phyloP scores from a whole-genome alignment of 2,113 vertebrate genomes.

The Thryonomys swinderianus region DNA sequence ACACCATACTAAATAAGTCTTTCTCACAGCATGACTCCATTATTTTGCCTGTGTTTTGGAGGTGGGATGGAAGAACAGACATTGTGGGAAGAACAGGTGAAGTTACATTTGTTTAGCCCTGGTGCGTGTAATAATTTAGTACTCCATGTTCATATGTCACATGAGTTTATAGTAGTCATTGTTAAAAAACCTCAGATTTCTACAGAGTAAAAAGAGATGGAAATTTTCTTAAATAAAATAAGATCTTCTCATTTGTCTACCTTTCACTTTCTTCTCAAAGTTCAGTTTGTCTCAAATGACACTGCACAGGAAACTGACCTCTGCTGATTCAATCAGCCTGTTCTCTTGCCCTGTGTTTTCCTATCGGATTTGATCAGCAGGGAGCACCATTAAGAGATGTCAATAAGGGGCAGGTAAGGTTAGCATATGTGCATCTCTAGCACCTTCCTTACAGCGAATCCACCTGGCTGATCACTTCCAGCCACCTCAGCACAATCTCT shows the following conservation, averaged over 20 bases:
- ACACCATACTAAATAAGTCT: not conserved
- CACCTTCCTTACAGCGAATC: not conserved
- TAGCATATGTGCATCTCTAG: not conserved
- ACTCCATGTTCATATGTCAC: not conserved
- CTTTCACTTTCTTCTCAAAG: not conserved
- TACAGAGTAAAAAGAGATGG: not conserved
- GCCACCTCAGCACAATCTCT: not conserved
- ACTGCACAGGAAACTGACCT: conserved; percentile 1
- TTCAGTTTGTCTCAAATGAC: not conserved
- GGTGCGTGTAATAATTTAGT: not conserved
- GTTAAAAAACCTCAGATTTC: not conserved
- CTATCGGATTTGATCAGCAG: conserved; percentile 7
- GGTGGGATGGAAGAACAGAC: not conserved
- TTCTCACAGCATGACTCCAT: not conserved
- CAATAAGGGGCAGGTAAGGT: not conserved
- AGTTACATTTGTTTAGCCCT: not conserved
- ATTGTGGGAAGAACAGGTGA: not conserved
- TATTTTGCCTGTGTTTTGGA: not conserved
- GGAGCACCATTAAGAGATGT: not conserved
- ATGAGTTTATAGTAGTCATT: not conserved
- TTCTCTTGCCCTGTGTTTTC: conserved; percentile 22
- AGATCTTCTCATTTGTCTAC: not conserved
- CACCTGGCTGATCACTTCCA: not conserved
- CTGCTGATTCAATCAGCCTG: not conserved
- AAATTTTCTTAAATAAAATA: not conserved